phyloP scores from a whole-genome alignment of 2,113 vertebrate genomes.

The Macquaria australasica region DNA sequence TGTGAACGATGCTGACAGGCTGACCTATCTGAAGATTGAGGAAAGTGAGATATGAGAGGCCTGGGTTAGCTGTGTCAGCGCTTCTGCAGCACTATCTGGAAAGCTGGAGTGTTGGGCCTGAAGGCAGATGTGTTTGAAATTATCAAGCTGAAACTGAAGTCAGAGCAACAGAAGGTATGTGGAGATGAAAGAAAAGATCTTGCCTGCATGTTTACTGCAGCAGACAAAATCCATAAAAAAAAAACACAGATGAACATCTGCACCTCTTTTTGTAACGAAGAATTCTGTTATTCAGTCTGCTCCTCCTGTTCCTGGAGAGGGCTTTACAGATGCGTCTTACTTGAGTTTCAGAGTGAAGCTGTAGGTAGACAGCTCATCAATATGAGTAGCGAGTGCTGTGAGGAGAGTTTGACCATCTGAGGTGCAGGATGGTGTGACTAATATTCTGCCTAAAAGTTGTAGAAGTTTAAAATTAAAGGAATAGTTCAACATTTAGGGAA shows the following conservation, averaged over 20 bases:
- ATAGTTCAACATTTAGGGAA: neutral
- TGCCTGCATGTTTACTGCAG: slow-evolving; percentile 3
- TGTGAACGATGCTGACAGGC: slow-evolving; percentile 34
- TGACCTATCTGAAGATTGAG: slow-evolving; percentile 72
- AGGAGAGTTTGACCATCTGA: neutral
- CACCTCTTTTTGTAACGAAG: slow-evolving; percentile 1
- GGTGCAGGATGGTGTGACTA: neutral
- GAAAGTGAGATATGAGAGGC: slow-evolving; percentile 63
- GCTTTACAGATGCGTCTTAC: neutral
- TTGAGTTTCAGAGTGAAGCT: neutral
- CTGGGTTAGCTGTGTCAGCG: slow-evolving; percentile 68
- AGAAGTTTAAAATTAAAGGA: neutral
- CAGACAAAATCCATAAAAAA: slow-evolving; percentile 11
- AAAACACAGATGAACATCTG: slow-evolving; percentile 11
- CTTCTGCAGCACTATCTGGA: slow-evolving; percentile 49
- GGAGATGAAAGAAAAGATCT: neutral
- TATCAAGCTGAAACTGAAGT: slow-evolving; percentile 26
- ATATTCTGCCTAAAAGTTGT: neutral
- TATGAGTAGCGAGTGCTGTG: neutral
- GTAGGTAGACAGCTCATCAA: neutral
- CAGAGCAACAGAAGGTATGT: neutral
- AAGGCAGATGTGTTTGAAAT: slow-evolving; percentile 45
- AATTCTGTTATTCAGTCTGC: neutral
- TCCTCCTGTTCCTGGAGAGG: neutral
- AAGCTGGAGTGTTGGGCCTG: slow-evolving; percentile 24